Base-by-base conservation (phyloP, 2,113 vertebrate species). In the Proteles cristata region DNA sequence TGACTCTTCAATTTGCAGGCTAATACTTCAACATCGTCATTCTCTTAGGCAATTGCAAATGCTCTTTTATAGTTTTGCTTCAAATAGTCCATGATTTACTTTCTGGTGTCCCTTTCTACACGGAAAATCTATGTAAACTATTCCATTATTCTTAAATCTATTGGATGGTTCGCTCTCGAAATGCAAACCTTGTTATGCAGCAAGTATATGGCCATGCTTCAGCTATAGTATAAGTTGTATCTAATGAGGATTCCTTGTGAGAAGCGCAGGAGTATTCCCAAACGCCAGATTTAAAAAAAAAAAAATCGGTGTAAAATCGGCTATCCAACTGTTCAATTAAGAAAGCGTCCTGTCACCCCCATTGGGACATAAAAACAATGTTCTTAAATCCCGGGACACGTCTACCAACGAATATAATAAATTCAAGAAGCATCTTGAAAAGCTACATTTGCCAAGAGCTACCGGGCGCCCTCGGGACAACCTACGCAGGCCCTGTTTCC, bases 391-490 rank as follows among this genome's bases (percentile, higher is more conserved):
- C 4, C 65, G 2, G 3, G 4, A 5, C 45, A 45, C 7, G 33
- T 53, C 5, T 48, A 45, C 16, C 45, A 86, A 6, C 0, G 2
- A 84, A 21, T 21, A 23, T 5, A 65, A 65, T 45, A 55, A 33
- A 88, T n/a, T 0, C 5, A 88, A 39, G 0, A 7, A 26, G 31
- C 43, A 31, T 3, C 31, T 4, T 2, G 8, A 45, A 89, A 66
- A 80, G 50, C 61, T 23, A 6, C 39, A n/a, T 28, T 43, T 0
- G 28, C 21, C 7, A 4, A 1, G 4, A 45, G 0, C 1, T 4
- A 2, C 1, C 0, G 2, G 1, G 4, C 3, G 3, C 0, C 8
- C 43, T 1, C 2, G 1, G 1, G 0, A 0, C 3, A 1, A 3
- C 17, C 5, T 0, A 2, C 4, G 17, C 4, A 0, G 0, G 11